These are phyloP conservation scores for Amphimallon solstitiale DNA, from an alignment of 2,888 invertebrate species.

Conservation along the genomic window DNA sequence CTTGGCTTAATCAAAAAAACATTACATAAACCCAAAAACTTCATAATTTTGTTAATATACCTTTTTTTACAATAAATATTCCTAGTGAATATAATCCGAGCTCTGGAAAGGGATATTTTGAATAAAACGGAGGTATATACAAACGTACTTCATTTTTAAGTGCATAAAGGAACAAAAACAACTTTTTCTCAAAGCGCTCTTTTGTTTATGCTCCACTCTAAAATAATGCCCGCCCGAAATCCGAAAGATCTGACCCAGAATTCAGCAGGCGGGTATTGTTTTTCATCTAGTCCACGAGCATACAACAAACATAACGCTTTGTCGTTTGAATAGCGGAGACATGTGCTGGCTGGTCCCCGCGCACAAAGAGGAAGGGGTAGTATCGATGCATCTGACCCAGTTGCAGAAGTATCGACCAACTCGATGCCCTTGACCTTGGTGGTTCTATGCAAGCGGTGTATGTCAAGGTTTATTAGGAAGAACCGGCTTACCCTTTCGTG, in stretches of 20 bases:
- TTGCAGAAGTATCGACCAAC: slow-evolving; percentile 41
- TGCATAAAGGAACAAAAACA: no score
- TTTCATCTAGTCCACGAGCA: not conserved
- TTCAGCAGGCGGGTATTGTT: not conserved
- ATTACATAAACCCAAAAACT: no score
- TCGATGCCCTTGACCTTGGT: slow-evolving; percentile 42
- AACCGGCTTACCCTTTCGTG: slow-evolving; percentile 34
- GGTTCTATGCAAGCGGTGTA: slow-evolving; percentile 32
- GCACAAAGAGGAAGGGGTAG: slow-evolving; percentile 25
- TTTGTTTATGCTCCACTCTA: no score
- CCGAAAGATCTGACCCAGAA: slow-evolving; percentile 7
- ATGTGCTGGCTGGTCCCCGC: not conserved
- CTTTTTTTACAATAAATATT: no score
- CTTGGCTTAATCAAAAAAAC: no score
- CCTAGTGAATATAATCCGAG: no score
- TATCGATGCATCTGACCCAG: slow-evolving; percentile 41
- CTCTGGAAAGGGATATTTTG: no score
- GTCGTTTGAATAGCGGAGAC: slow-evolving; percentile 20
- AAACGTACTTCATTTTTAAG: no score
- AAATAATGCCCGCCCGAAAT: slow-evolving; percentile 9
- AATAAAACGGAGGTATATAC: no score
- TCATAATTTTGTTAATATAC: no score
- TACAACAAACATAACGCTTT: slow-evolving; percentile 23
- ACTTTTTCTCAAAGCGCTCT: no score
- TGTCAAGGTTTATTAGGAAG: slow-evolving; percentile 40